Percentiles rank a stretch among this genome's conserved stretches.
Conservation (phyloP, 2,797 vertebrate species). For the Emys orbicularis region DNA sequence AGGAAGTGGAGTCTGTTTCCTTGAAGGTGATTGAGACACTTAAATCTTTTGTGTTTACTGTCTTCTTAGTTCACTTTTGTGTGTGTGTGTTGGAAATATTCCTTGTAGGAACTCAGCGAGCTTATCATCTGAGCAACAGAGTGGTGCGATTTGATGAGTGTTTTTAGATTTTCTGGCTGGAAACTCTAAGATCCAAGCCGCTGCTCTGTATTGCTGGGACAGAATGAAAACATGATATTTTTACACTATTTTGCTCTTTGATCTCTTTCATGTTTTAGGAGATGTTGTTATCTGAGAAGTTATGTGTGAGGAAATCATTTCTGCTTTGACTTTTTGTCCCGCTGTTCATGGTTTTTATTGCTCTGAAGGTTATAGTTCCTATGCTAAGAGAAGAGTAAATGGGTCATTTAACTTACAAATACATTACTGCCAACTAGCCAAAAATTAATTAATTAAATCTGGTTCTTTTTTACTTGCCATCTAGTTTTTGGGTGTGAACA, state of each 20-base stretch:
- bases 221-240: neutral
- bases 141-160: conserved; percentile 1
- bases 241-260: conserved; percentile 24
- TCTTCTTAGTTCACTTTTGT: neutral
- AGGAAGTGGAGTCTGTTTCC: conserved; percentile 48
- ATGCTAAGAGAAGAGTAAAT: neutral
- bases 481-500: neutral
- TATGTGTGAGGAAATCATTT: conserved; percentile 3
- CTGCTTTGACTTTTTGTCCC: conserved; percentile 11
- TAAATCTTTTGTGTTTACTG: conserved; percentile 53
- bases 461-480: neutral
- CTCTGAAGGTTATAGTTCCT: neutral
- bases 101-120: neutral
- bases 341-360: conserved; percentile 12
- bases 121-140: conserved; percentile 8
- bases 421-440: neutral
- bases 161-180: conserved; percentile 10
- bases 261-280: conserved; percentile 3
- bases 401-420: neutral
- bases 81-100: conserved; percentile 32
- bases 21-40: conserved; percentile 12
- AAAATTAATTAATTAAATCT: neutral
- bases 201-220: neutral
- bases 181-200: neutral
- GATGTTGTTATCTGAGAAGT: conserved; percentile 19